Evolutionary conservation across 1,140 invertebrate species (phyloP).

Genomic region (Drosophila funebris): DNA sequence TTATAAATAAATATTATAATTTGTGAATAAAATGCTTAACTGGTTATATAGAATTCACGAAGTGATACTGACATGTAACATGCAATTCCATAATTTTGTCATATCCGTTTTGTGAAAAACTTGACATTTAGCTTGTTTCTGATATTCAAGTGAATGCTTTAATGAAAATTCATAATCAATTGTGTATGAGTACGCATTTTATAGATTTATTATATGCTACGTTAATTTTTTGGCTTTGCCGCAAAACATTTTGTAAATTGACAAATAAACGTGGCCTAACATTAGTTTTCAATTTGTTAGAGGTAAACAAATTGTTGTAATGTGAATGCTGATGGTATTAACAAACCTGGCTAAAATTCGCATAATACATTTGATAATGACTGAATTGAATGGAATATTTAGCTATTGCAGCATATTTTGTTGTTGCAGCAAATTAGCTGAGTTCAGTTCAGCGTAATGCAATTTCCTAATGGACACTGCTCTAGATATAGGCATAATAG

Average conservation of each 20-base stretch:
- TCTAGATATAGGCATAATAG: conserved; percentile 28
- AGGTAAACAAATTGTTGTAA: conserved; percentile 27
- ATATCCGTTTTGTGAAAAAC: no score
- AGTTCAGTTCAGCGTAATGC: conserved; percentile 11
- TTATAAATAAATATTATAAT: no score
- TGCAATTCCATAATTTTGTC: no score
- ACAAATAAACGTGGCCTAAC: background rate
- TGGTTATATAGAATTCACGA: no score
- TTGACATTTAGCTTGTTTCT: background rate
- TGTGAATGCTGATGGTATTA: conserved; percentile 9
- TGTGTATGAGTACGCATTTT: conserved; percentile 17
- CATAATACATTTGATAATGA: conserved; percentile 23
- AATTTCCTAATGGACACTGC: conserved; percentile 42
- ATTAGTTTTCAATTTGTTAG: conserved; percentile 51
- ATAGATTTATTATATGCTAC: conserved; percentile 22
- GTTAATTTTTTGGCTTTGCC: conserved; percentile 25
- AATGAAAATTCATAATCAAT: background rate
- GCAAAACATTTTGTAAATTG: conserved; percentile 19
- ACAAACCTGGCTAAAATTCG: conserved; percentile 25
- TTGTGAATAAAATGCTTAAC: no score
- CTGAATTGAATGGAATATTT: background rate
- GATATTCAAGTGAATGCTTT: background rate
- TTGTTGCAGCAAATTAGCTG: conserved; percentile 14
- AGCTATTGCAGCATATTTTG: background rate
- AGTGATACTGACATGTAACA: no score